Evolutionary conservation across 2,888 invertebrate species (phyloP).

Genomic region (Calameuta filiformis): DNA sequence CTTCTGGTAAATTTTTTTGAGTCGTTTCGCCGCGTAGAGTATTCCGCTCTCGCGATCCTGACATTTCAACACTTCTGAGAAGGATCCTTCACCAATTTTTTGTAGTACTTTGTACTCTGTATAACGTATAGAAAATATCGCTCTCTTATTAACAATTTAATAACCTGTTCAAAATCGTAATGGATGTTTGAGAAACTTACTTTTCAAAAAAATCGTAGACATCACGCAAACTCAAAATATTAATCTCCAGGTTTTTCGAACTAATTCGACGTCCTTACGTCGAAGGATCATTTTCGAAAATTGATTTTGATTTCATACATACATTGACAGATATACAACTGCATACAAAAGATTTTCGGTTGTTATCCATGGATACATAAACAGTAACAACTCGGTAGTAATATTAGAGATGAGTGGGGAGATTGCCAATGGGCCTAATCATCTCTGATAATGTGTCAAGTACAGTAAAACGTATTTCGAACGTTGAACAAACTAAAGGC

Average conservation of each 20-base stretch:
- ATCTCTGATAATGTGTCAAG: background rate
- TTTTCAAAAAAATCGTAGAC: conserved; percentile 23
- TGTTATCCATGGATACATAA: conserved; percentile 1
- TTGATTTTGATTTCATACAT: background rate
- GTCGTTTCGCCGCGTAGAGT: conserved; percentile 73
- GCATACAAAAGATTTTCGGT: background rate
- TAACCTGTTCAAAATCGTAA: background rate
- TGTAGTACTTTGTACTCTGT: conserved; percentile 73
- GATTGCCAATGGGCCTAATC: too few relatives aligned
- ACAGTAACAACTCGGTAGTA: background rate
- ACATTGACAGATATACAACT: background rate
- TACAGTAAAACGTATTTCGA: background rate
- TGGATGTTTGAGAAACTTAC: conserved; percentile 4
- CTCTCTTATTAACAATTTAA: background rate
- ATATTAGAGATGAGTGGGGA: too few relatives aligned
- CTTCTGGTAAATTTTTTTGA: conserved; percentile 73
- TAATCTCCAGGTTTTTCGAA: background rate
- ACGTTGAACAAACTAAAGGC: background rate
- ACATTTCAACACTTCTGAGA: conserved; percentile 77
- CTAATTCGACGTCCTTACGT: conserved; percentile 10
- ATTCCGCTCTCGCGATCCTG: conserved; percentile 69
- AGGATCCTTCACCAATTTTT: conserved; percentile 78
- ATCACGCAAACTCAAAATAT: conserved; percentile 2
- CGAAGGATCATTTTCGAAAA: conserved; percentile 5
- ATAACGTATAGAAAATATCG: conserved; percentile 18